These are phyloP conservation scores for Aphrophora alni DNA, from an alignment of 2,888 invertebrate genomes.

Conservation along the genomic window DNA sequence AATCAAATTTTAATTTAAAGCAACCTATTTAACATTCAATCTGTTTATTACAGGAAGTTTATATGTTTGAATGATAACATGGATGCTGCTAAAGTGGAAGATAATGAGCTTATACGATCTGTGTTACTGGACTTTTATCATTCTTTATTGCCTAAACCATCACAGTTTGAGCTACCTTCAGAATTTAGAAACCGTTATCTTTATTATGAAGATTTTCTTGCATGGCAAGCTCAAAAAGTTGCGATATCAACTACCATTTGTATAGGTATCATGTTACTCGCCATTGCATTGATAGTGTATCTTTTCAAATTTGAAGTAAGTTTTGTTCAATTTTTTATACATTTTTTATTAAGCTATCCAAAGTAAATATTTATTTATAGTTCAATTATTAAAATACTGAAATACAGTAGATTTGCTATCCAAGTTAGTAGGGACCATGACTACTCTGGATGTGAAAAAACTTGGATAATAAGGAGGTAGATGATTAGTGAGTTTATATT, in stretches of 20 bases:
- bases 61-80: constrained; percentile 82
- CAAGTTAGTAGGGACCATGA: too few relatives aligned
- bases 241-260: not conserved
- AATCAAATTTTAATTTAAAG: too few relatives aligned
- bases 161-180: constrained; percentile 73
- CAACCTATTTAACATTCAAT: too few relatives aligned
- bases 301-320: constrained; percentile 15
- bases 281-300: not conserved
- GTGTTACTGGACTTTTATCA: constrained; percentile 77
- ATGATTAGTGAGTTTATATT: too few relatives aligned
- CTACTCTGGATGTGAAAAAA: too few relatives aligned
- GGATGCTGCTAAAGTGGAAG: constrained; percentile 63
- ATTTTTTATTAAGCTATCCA: not conserved
- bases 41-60: constrained; percentile 69
- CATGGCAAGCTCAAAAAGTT: constrained; percentile 33
- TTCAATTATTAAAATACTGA: too few relatives aligned
- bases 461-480: too few relatives aligned
- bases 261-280: not conserved
- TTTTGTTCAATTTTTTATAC: not conserved
- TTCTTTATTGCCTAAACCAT: constrained; percentile 72
- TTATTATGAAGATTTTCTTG: constrained; percentile 37
- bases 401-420: too few relatives aligned
- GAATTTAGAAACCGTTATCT: constrained; percentile 73
- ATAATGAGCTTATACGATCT: constrained; percentile 71
- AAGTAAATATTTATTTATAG: too few relatives aligned